Conservation (phyloP, 2,113 vertebrate genomes). For the Salvelinus namaycush region DNA sequence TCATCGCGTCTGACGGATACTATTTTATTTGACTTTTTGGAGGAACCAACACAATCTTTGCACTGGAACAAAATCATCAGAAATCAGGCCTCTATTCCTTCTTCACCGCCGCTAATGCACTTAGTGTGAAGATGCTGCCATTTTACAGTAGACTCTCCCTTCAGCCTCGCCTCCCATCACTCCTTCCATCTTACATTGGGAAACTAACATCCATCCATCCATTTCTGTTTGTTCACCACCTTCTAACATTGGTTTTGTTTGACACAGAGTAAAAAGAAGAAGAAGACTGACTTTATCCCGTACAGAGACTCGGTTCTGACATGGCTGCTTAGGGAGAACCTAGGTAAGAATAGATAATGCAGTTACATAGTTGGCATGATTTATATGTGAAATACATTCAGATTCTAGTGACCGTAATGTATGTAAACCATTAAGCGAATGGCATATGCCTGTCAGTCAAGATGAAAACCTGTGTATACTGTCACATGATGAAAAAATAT, state of each 20-base stretch:
- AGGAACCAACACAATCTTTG: background rate
- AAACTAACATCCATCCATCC: background rate
- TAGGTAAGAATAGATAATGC: slow-evolving; percentile 82
- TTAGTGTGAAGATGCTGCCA: background rate
- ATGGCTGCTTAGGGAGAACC: slow-evolving; percentile 97
- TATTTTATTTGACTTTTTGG: background rate
- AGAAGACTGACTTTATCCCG: slow-evolving; percentile 97
- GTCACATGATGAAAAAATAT: slow-evolving; percentile 20
- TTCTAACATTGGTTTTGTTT: slow-evolving; percentile 35
- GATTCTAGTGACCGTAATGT: background rate
- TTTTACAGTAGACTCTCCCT: background rate
- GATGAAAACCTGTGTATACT: slow-evolving; percentile 17
- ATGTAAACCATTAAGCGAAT: slow-evolving; percentile 12
- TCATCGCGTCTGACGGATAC: background rate
- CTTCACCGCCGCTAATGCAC: background rate
- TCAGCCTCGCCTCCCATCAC: background rate
- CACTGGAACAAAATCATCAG: no score
- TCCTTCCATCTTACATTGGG: background rate
- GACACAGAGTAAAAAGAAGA: slow-evolving; percentile 96
- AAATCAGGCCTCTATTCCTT: slow-evolving; percentile 1
- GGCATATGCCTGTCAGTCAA: background rate
- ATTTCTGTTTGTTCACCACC: background rate
- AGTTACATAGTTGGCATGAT: no score
- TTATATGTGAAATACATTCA: background rate
- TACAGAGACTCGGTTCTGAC: slow-evolving; percentile 98